Evolutionary conservation across 2,797 vertebrate genomes (phyloP).

Genomic region (Lacerta viridis): DNA sequence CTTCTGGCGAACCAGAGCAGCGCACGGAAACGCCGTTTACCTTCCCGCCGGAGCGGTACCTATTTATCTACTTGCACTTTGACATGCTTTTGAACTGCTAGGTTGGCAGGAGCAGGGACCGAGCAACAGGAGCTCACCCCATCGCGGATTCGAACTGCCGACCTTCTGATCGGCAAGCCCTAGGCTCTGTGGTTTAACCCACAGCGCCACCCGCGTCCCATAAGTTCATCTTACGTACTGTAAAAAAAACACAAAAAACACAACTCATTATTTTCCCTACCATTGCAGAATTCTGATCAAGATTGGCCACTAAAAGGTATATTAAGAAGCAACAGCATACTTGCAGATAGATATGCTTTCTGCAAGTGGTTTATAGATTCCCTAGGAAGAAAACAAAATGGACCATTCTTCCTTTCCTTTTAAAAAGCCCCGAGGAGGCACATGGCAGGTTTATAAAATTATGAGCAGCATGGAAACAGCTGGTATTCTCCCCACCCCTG

Average conservation of each 20-base stretch:
- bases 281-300: conserved; percentile 22
- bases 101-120: too few relatives aligned
- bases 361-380: too few relatives aligned
- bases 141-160: too few relatives aligned
- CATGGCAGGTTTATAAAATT: not conserved
- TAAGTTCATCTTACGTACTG: not conserved
- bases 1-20: too few relatives aligned
- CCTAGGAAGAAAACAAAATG: not conserved
- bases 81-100: too few relatives aligned
- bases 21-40: too few relatives aligned
- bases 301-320: not conserved
- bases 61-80: too few relatives aligned
- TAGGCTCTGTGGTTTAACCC: too few relatives aligned
- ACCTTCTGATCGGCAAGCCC: too few relatives aligned
- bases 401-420: not conserved
- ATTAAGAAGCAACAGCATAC: not conserved
- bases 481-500: not conserved
- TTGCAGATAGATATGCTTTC: not conserved
- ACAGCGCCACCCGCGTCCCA: too few relatives aligned
- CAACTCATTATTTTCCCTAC: conserved; percentile 1
- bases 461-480: not conserved
- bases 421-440: not conserved
- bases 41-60: too few relatives aligned
- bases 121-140: too few relatives aligned
- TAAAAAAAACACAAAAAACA: not conserved